A percentile compares a stretch with the other conserved stretches of the same genome.
Evolutionary conservation across 2,113 vertebrate species (phyloP).

Genomic region (Phyllostomus hastatus): DNA sequence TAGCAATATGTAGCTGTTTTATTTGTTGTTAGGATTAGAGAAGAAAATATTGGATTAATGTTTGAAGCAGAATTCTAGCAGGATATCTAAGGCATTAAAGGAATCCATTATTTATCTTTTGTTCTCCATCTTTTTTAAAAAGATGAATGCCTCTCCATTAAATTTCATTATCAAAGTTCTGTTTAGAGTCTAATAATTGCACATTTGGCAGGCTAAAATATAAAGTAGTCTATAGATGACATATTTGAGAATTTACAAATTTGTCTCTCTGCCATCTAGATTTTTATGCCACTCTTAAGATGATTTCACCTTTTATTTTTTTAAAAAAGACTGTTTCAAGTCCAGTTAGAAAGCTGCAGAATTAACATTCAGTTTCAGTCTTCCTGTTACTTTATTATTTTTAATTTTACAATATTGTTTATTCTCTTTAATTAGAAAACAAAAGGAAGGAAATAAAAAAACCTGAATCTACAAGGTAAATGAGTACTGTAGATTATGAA

Average conservation of each 20-base stretch:
- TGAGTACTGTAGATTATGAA: constrained; percentile 28
- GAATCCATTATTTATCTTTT: constrained; percentile 50
- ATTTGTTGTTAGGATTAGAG: constrained; percentile 55
- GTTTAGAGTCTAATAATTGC: constrained; percentile 39
- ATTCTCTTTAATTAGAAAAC: constrained; percentile 23
- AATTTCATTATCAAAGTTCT: constrained; percentile 38
- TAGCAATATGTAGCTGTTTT: constrained; percentile 48
- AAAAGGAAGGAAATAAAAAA: background rate
- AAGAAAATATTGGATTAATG: constrained; percentile 47
- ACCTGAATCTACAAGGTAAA: constrained; percentile 36
- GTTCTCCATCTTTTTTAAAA: constrained; percentile 57
- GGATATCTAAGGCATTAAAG: constrained; percentile 42
- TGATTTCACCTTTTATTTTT: background rate
- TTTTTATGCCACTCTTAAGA: constrained; percentile 35
- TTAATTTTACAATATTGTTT: constrained; percentile 38
- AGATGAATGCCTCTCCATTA: constrained; percentile 51
- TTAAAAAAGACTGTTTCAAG: background rate
- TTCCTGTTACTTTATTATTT: constrained; percentile 2
- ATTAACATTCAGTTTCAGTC: constrained; percentile 29
- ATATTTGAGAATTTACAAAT: constrained; percentile 18
- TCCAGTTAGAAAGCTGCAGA: background rate
- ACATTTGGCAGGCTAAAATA: constrained; percentile 62
- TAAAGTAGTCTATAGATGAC: constrained; percentile 45
- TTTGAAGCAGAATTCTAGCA: constrained; percentile 50
- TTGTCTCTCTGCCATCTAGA: constrained; percentile 39